Evolutionary conservation across 2,888 invertebrate genomes (phyloP), one percentile per base, ranked within the genome.

Genomic region (Torymus auratus): DNA sequence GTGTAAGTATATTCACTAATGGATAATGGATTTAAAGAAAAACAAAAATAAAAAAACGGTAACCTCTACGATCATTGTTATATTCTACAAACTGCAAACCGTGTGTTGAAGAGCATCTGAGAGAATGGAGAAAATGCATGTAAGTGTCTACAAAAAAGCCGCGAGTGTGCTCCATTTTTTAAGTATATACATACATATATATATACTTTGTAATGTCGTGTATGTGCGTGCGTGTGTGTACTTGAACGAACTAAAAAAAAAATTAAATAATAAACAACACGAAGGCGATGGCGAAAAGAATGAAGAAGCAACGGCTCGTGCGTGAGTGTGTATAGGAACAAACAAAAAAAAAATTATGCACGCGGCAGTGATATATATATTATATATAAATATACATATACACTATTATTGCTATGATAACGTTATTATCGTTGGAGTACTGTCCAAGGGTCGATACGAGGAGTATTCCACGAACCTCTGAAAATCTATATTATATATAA

Each of bases 371-470:
- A 79, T 64, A 58, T 11, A 68, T 23, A 75, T 20, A 72, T 72
- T 52, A 75, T 60, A 58, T 52, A 69, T 64, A 78, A 50, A 74
- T 67, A 80, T 72, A 67, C 41, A 78, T 72, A 67, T 68, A 71
- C 52, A 58, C 56, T 74, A 79, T 75, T 75, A 75, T 65, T 69
- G 62, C 61, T 76, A 76, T 69, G 58, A 58, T 77, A 76, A 72
- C 67, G 64, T 77, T 81, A 77, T 80, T 72, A 71, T 76, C 69
- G 76, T 76, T 76, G 76, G 68, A 80, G 15, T 80, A 76, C 71
- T 71, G 68, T 72, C 71, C 68, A 76, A 71, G 55, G 53, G 61
- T 58, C 68, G 64, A 68, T 58, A 61, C 61, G 15, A 20, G 60
- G 56, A 69, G 56, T 74, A 79, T 78, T 64, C 74, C 74, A 79